Conservation (phyloP, 2,113 vertebrate species). For the Daphoenositta chrysoptera region DNA sequence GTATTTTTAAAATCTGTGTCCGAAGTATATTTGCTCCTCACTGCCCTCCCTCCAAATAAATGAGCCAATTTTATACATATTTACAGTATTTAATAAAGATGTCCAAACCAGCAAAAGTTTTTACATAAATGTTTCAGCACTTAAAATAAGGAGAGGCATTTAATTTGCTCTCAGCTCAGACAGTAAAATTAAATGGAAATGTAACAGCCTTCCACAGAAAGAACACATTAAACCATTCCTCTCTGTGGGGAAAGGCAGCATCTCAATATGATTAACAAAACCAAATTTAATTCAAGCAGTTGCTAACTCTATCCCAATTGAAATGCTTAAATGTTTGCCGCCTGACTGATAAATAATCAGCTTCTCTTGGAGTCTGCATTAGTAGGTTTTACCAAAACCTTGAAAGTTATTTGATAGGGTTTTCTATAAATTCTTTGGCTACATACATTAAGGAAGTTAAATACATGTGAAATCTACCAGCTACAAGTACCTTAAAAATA, state of each 20-base stretch:
- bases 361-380: slow-evolving; percentile 2
- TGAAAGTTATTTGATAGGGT: neutral
- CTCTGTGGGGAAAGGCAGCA: neutral
- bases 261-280: neutral
- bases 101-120: neutral
- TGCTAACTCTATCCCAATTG: neutral
- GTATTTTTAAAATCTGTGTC: neutral
- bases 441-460: slow-evolving; percentile 36
- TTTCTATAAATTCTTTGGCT: slow-evolving; percentile 66
- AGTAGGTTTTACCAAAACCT: neutral
- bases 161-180: neutral
- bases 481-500: slow-evolving; percentile 42
- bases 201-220: neutral
- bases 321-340: neutral
- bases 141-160: slow-evolving; percentile 7
- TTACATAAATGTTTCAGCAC: slow-evolving; percentile 7
- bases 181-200: slow-evolving; percentile 4
- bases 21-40: neutral
- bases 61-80: slow-evolving; percentile 37
- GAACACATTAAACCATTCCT: neutral
- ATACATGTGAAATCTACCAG: slow-evolving; percentile 18
- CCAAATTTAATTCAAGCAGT: neutral
- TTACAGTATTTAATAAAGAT: slow-evolving; percentile 61
- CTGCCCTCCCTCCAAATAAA: neutral
- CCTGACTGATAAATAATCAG: neutral